A percentile compares a stretch with the other conserved stretches of the same genome.
These are phyloP conservation scores for Drosophila teissieri DNA, from an alignment of 1,140 invertebrate genomes.

Conservation along the genomic window DNA sequence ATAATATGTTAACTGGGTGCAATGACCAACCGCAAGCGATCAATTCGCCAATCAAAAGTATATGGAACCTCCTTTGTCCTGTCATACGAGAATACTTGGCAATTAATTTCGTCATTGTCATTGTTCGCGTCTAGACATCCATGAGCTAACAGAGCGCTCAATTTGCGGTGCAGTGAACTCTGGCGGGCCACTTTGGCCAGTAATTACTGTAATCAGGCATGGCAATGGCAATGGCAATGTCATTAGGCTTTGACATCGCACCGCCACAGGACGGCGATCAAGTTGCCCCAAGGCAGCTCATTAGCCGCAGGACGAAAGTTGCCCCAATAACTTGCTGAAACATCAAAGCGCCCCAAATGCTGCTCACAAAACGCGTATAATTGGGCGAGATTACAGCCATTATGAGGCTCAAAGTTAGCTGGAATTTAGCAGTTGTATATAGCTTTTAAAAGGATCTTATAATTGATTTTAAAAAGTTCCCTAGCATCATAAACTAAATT, in stretches of 20 bases:
- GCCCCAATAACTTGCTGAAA: slow-evolving; percentile 23
- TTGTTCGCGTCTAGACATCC: slow-evolving; percentile 56
- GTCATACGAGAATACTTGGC: slow-evolving; percentile 21
- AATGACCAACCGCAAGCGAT: not conserved
- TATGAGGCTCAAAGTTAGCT: not conserved
- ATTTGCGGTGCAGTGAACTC: slow-evolving; percentile 69
- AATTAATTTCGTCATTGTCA: slow-evolving; percentile 52
- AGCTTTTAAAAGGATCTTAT: too few relatives aligned
- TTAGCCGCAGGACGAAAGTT: slow-evolving; percentile 25
- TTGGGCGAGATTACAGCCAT: slow-evolving; percentile 18
- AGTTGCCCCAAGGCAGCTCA: slow-evolving; percentile 30
- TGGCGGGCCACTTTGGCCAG: slow-evolving; percentile 42
- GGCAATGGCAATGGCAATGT: slow-evolving; percentile 42
- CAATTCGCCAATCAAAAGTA: not conserved
- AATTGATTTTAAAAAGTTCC: too few relatives aligned
- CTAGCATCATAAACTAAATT: too few relatives aligned
- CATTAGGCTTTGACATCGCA: slow-evolving; percentile 37
- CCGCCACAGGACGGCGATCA: slow-evolving; percentile 14
- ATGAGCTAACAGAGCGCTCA: slow-evolving; percentile 38
- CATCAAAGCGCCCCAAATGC: slow-evolving; percentile 28
- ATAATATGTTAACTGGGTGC: not conserved
- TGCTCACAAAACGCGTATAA: slow-evolving; percentile 16
- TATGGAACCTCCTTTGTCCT: slow-evolving; percentile 8
- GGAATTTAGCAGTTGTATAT: not conserved
- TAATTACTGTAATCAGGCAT: slow-evolving; percentile 51